Base-by-base conservation (phyloP, 2,888 invertebrate species). In the Netelia fuscicornis region DNA sequence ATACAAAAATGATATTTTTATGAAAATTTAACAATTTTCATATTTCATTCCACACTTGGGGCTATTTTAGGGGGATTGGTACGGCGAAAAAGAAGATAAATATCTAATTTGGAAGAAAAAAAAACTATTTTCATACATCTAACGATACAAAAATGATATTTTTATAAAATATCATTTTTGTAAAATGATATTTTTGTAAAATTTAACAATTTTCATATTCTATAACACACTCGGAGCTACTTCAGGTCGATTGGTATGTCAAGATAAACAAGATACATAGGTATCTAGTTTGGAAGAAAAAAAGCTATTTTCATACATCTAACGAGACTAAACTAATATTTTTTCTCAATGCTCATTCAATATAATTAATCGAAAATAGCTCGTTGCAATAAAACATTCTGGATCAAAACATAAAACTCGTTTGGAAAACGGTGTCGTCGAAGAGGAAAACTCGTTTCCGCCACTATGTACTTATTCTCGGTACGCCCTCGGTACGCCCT, bases 351-450 rank as follows among this genome's bases (percentile, higher is more conserved):
- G 20, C 5, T 48, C 17, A 48, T 42, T 68, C 10, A 20, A 23
- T 13, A 52, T 48, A 52, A 68, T 68, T 52, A 13, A 52, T 68
- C 13, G 52, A 68, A 56, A 56, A 20, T 1, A 56, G 17, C 23
- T 8, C 56, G 23, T 0, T 17, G 23, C 0, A 23, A 11, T 1
- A 17, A 25, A 68, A 10, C 48, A 44, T 56, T 17, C 37, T 30
- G n/a, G 42, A 11, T 23, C 37, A 10, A 8, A 67, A 58, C 54
- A 37, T 65, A n/a, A 68, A 77, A 77, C 60, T 77, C 62, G 13
- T 30, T 58, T 60, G 60, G 10, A 17, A 44, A 75, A 62, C 20
- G 6, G 62, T 62, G 20, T 8, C 2, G 30, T 52, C 10, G 58
- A 5, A 60, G 8, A 71, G 62, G 70, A 62, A 52, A 78, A 78